These are phyloP conservation scores for Phorcus lineatus DNA, from an alignment of 2,888 invertebrate genomes.

Conservation along the genomic window DNA sequence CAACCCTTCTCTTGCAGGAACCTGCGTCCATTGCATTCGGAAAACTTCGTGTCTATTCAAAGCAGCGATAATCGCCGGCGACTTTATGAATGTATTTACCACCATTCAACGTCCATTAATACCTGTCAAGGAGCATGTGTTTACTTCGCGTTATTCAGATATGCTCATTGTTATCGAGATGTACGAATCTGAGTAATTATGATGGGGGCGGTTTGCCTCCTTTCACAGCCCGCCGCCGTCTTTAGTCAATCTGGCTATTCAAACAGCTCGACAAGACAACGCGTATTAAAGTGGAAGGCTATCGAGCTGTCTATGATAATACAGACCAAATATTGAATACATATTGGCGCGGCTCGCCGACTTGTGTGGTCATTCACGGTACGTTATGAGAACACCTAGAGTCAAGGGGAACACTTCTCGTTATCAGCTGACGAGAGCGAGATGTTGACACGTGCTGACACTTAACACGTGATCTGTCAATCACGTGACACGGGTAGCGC, in stretches of 20 bases:
- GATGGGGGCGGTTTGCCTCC: not conserved
- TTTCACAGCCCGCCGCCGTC: not conserved
- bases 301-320: constrained; percentile 4
- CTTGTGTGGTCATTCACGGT: constrained; percentile 3
- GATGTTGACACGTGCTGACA: not conserved
- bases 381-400: not conserved
- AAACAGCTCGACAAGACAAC: constrained; percentile 3
- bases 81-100: constrained; percentile 11
- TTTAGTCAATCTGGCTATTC: not conserved
- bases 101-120: not conserved
- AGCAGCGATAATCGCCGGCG: not conserved
- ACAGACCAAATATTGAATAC: constrained; percentile 17
- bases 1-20: too few species aligned
- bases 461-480: constrained; percentile 15
- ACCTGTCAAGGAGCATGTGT: not conserved
- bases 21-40: too few species aligned
- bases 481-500: constrained; percentile 6
- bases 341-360: constrained; percentile 11
- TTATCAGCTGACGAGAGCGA: not conserved
- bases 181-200: not conserved
- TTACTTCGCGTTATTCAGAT: not conserved
- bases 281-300: not conserved
- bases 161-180: not conserved
- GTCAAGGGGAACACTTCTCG: constrained; percentile 5
- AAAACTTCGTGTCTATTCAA: too few species aligned